phyloP scores from a whole-genome alignment of 2,113 vertebrate species.

The Microcebus jonahi region DNA sequence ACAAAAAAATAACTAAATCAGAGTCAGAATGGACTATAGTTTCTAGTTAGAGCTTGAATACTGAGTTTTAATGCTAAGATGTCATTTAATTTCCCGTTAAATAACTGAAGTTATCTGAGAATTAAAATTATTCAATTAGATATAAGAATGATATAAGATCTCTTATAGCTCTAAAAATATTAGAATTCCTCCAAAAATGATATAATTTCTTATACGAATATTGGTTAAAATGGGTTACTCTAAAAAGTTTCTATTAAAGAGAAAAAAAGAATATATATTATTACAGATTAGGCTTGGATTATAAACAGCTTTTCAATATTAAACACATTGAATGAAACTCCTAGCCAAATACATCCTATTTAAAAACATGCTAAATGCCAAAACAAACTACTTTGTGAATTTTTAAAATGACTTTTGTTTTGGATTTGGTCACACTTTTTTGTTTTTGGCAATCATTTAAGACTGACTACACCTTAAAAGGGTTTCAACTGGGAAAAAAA shows the following conservation, averaged over 20 bases:
- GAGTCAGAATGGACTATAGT: neutral
- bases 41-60: neutral
- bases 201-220: neutral
- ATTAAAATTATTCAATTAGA: conserved; percentile 7
- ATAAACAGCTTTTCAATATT: neutral
- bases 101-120: neutral
- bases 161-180: neutral
- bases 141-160: neutral
- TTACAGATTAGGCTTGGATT: neutral
- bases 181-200: neutral
- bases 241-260: conserved; percentile 17
- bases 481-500: neutral
- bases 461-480: neutral
- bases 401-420: neutral
- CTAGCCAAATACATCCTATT: neutral
- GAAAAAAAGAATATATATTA: neutral
- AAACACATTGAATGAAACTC: neutral
- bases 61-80: neutral
- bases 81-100: neutral
- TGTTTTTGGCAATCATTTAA: neutral
- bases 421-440: neutral
- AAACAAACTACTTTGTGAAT: neutral
- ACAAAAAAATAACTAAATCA: neutral
- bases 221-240: neutral
- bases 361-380: neutral